Evolutionary conservation across 2,113 vertebrate genomes (phyloP).

Genomic region (Syrmaticus mikado): DNA sequence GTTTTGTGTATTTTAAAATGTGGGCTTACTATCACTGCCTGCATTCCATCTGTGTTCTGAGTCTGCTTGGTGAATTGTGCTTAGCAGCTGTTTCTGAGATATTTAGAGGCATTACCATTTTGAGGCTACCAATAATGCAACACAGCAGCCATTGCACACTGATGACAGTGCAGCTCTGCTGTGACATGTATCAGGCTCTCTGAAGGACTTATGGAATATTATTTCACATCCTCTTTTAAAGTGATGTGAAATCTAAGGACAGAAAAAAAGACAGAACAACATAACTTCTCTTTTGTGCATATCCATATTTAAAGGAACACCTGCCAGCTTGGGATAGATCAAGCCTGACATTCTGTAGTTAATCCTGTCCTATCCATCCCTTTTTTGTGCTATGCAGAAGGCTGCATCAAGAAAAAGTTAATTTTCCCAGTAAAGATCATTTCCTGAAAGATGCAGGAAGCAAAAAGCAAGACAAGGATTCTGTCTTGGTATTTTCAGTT

Average conservation of each 20-base stretch:
- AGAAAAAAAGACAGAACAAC: background rate
- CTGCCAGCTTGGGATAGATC: background rate
- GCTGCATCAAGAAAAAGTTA: background rate
- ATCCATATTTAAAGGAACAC: background rate
- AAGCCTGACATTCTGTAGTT: background rate
- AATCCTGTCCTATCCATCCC: background rate
- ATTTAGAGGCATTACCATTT: background rate
- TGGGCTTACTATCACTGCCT: background rate
- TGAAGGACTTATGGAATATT: background rate
- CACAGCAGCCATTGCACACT: background rate
- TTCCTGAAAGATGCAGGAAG: background rate
- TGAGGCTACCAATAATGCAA: slow-evolving; percentile 10
- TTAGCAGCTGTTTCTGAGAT: slow-evolving; percentile 21
- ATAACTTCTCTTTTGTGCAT: background rate
- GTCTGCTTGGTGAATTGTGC: background rate
- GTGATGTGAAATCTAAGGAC: background rate
- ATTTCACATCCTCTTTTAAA: background rate
- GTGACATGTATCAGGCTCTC: background rate
- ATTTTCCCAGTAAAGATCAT: background rate
- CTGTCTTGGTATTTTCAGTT: background rate
- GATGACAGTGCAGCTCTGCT: background rate
- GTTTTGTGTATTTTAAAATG: background rate
- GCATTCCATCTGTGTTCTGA: background rate
- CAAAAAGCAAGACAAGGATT: background rate
- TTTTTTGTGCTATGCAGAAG: background rate